phyloP scores from a whole-genome alignment of 1,140 invertebrate genomes.

The Drosophila malerkotliana region DNA sequence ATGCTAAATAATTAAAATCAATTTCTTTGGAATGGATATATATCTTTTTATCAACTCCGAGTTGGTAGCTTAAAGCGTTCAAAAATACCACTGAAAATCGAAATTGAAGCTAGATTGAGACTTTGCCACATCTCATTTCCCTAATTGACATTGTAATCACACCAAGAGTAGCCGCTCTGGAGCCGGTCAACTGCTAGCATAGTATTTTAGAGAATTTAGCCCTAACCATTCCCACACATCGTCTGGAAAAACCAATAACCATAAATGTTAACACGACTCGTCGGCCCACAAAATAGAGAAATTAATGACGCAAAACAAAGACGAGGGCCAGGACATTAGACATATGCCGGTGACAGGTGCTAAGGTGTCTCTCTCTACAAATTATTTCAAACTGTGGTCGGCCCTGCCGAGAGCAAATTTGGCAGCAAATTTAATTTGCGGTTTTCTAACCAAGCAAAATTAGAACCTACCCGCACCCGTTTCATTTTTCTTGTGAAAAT shows the following conservation, averaged over 20 bases:
- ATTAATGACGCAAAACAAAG: constrained; percentile 74
- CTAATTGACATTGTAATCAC: no score
- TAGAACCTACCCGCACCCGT: constrained; percentile 14
- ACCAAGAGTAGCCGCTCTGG: no score
- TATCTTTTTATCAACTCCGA: no score
- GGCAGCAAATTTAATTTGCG: constrained; percentile 75
- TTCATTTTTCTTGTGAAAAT: constrained; percentile 57
- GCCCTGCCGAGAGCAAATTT: constrained; percentile 28
- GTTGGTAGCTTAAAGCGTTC: not conserved
- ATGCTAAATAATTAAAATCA: not conserved
- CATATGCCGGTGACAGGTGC: constrained; percentile 65
- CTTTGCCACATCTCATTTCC: no score
- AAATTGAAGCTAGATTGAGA: no score
- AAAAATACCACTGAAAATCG: not conserved
- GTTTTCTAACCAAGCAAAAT: constrained; percentile 25
- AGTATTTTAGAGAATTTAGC: constrained; percentile 39
- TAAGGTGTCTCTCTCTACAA: constrained; percentile 60
- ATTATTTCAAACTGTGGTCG: constrained; percentile 75
- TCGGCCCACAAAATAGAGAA: constrained; percentile 48
- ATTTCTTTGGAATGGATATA: no score
- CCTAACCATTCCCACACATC: constrained; percentile 46
- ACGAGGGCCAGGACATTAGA: constrained; percentile 31
- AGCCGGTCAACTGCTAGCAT: not conserved
- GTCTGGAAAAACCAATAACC: constrained; percentile 61
- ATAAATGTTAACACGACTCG: constrained; percentile 77